Evolutionary conservation across 2,113 vertebrate genomes (phyloP), one percentile per base, ranked within the genome.

Genomic region (Corythoichthys intestinalis): DNA sequence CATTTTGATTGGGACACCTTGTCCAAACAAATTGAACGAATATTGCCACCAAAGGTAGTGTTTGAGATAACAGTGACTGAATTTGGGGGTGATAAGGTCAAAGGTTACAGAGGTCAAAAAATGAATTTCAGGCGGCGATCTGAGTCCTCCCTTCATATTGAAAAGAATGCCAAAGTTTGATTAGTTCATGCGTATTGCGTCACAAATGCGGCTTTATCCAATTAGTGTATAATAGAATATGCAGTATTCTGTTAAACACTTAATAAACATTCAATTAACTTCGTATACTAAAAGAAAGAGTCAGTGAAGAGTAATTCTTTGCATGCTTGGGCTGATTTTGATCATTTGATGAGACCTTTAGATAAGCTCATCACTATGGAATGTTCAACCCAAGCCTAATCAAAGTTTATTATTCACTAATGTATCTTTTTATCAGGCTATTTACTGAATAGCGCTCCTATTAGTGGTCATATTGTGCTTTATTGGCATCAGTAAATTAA

Each of bases 161-260:
- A 11, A 34, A 20, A 12, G 9, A 12, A 56, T 34, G 53, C 3
- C 9, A 20, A 28, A 2, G 53, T 28, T 57, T 4, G 28, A 57
- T 57, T 13, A 35, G 54, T 57, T 57, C 38, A 66, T 66, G 67
- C 28, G 20, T 11, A 35, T 52, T 20, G n/a, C 69, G 65, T 49
- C 28, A 12, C 20, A 12, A 28, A 52, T 6, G 53, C 9, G 3
- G 53, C 3, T 2, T 73, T 64, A 79, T 65, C 63, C 6, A 5
- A 77, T 79, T 73, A 56, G 35, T 4, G 34, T 56, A 28, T 28
- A 74, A 77, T 7, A 65, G 62, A 71, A 61, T 48, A 48, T 75
- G 0, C 54, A 10, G 54, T 38, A 69, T 58, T 73, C 13, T 10
- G 46, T 34, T 67, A 13, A 47, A 41, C 34, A n/a, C 50, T 65